Base-by-base conservation (phyloP, 92 coral and sea anemone genomes). In the Epizoanthus illoricatus region DNA sequence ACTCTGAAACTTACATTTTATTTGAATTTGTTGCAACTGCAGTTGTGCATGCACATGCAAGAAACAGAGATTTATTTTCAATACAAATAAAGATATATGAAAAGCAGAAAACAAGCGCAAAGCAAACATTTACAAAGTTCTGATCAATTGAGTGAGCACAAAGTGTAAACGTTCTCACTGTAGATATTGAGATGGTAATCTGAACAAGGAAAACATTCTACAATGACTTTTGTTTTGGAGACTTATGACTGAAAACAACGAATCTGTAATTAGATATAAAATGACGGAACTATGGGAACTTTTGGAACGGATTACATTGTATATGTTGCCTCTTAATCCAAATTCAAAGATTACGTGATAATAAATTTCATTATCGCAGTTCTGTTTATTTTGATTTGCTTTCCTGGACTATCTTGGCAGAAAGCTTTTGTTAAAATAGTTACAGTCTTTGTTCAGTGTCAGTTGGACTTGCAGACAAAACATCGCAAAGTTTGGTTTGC, bases 331-430 rank as follows among this genome's bases (percentile, higher is more conserved):
- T 10, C 18, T 11, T 55, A 41, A 17, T 11, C 79, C 43, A 24
- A 23, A 11, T 33, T 59, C 36, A 61, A 13, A 40, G 23, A 13
- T 62, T n/a, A 64, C 10, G 20, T 42, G 68, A 61, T 57, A 43
- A 64, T 78, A 78, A 62, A 62, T 78, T 78, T 62, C 18, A 45
- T 62, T n/a, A 64, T 78, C 20, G 71, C 13, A 59, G 1, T 2
- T 78, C 82, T 78, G 60, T 78, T 78, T 78, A 63, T 69, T 62
- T 59, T 59, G 17, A 40, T 45, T 76, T 78, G 82, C 41, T 63
- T 78, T 62, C 21, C 28, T 54, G 41, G 70, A 57, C 20, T 10
- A 41, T 19, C 82, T 78, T 75, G 81, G 68, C 68, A 75, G 28
- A 17, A 47, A 42, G 68, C 18, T 63, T 28, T 64, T 78, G 82